Evolutionary conservation across 2,113 vertebrate species (phyloP), one percentile per base, ranked within the genome.

Genomic region (Embiotoca jacksoni): DNA sequence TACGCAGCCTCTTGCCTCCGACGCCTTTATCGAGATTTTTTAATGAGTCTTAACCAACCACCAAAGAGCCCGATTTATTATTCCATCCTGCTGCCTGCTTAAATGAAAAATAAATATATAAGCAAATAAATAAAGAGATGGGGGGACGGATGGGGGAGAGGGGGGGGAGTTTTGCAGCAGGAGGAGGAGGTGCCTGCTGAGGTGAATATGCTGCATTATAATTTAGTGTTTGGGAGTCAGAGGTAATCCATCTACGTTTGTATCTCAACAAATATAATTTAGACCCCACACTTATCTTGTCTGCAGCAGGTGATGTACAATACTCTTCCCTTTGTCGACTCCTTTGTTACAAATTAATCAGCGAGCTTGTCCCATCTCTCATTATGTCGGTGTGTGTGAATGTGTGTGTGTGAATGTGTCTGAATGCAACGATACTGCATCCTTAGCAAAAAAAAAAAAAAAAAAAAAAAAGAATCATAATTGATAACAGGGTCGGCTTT

Each of bases 171-270:
- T 78, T 68, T 83, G 76, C 73, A 67, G 76, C 57, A 69, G 50
- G 62, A 57, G 75, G n/a, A 66, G 44, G 58, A 57, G 41, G 59
- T 8, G 37, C 60, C 73, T 86, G 85, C 84, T 72, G 79, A 76
- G 72, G 69, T 78, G 83, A 82, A 84, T 57, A 70, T 5, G 74
- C 72, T 69, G 83, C 81, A 62, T 89, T 88, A 91, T 91, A 90
- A 92, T 93, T 89, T 80, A 89, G 47, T 8, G 78, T 85, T 68
- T 9, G 59, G 72, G 72, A 77, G 67, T 23, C 59, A 63, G 81
- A 84, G 87, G 88, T 89, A 79, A 92, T 94, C 88, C 89, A 88
- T 94, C 93, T 90, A 67, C 41, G 82, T 91, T 92, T 89, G 83
- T 74, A 85, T 88, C 74, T 67, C 61, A 63, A 89, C 81, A 91